A percentile compares a stretch with the other conserved stretches of the same genome.
Evolutionary conservation across 2,797 vertebrate species (phyloP).

Genomic region (Gouania willdenowi): DNA sequence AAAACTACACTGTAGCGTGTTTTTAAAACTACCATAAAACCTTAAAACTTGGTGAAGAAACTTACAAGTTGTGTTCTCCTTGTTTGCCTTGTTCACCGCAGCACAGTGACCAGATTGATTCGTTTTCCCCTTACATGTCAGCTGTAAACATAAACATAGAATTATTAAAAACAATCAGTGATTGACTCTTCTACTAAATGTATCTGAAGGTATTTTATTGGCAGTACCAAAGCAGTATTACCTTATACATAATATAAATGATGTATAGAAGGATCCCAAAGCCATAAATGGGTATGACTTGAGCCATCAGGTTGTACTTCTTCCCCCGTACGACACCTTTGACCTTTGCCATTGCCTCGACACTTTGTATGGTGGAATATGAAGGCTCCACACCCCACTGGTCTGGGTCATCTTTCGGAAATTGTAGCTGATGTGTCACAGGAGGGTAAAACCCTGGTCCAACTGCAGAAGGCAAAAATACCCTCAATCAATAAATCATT

Average conservation of each 20-base stretch:
- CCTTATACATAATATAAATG: conserved; percentile 92
- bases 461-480: conserved; percentile 62
- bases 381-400: conserved; percentile 59
- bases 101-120: conserved; percentile 53
- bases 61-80: conserved; percentile 77
- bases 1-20: background rate
- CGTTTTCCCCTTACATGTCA: conserved; percentile 80
- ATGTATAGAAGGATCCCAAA: conserved; percentile 95
- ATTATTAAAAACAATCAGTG: too few relatives aligned
- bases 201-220: background rate
- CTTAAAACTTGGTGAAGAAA: conserved; percentile 15
- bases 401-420: conserved; percentile 62
- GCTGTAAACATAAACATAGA: conserved; percentile 64
- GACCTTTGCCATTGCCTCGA: conserved; percentile 79
- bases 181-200: background rate
- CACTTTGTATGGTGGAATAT: conserved; percentile 73
- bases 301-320: conserved; percentile 84
- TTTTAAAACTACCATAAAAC: background rate
- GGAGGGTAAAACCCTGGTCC: conserved; percentile 80
- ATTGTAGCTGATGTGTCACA: conserved; percentile 65
- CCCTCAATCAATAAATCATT: background rate
- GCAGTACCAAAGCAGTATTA: too few relatives aligned
- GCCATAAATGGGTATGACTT: conserved; percentile 92
- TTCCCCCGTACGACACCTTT: conserved; percentile 67
- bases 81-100: conserved; percentile 43